Percentiles rank a stretch among this genome's conserved stretches.
Evolutionary conservation across 2,888 invertebrate genomes (phyloP).

Genomic region (Bhutanitis thaidina): DNA sequence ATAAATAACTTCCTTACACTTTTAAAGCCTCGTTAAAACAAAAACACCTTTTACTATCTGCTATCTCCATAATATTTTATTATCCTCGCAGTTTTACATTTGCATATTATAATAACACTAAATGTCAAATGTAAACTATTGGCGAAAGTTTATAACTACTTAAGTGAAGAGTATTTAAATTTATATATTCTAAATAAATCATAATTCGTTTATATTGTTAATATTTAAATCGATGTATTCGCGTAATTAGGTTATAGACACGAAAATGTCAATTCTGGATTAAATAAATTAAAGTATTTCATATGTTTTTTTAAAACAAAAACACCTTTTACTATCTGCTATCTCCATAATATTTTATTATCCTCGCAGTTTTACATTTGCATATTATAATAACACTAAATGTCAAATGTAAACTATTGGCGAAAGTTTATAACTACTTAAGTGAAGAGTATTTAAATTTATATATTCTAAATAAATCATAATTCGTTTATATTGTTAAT

Average conservation of each 20-base stretch:
- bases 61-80: neutral
- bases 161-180: too few species aligned
- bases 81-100: neutral
- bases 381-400: neutral
- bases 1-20: too few species aligned
- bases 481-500: too few species aligned
- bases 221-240: too few species aligned
- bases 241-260: too few species aligned
- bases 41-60: too few species aligned
- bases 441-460: too few species aligned
- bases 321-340: neutral
- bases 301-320: neutral
- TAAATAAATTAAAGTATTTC: neutral
- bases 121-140: neutral
- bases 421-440: neutral
- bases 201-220: too few species aligned
- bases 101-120: neutral
- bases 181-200: too few species aligned
- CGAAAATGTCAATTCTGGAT: too few species aligned
- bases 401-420: neutral
- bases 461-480: too few species aligned
- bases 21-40: too few species aligned
- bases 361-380: neutral
- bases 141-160: constrained; percentile 2
- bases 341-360: neutral